Base-by-base conservation (phyloP, 2,888 invertebrate species). In the Lymantria dispar region DNA sequence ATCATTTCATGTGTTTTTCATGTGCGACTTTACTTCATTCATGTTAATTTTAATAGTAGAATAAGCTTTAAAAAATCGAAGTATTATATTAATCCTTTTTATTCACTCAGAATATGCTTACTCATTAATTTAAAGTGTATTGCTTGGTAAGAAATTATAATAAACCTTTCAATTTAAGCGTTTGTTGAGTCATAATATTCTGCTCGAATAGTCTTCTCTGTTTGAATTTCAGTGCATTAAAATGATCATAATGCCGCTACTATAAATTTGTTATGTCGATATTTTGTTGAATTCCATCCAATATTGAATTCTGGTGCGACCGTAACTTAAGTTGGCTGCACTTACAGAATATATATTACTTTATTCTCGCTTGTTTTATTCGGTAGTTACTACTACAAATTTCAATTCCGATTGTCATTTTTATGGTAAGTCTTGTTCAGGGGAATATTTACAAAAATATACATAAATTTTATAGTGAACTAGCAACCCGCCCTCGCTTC, bases 201-300 rank as follows among this genome's bases (percentile, higher is more conserved):
- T 10, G 12, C 38, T 38, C 15, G 2, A 40, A 14, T 40, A 14
- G 9, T 15, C 8, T 36, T 14, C 15, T 10, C 30, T 29, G 38
- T 52, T 38, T 11, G 9, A 15, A 48, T 22, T 39, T 15, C 45
- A 37, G 41, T 47, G 15, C 36, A 47, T 49, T 54, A 38, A 49
- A 54, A 40, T 51, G 45, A 43, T 49, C 12, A 12, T 47, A 48
- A 47, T 14, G 40, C 47, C 13, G 10, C 43, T 12, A 37, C 37
- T 45, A 52, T 64, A 62, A 61, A 61, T 56, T 56, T 37, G 0
- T 22, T 22, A 33, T 3, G 22, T 48, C 46, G 36, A 56, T 56
- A 53, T 61, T 59, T 52, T 44, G 41, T 51, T 51, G 47, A 53
- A 52, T 53, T 55, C 36, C 47, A 43, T 53, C 45, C 51, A 51